These are phyloP conservation scores for Acrocephalus scirpaceus DNA, from an alignment of 2,797 vertebrate genomes.

Conservation along the genomic window DNA sequence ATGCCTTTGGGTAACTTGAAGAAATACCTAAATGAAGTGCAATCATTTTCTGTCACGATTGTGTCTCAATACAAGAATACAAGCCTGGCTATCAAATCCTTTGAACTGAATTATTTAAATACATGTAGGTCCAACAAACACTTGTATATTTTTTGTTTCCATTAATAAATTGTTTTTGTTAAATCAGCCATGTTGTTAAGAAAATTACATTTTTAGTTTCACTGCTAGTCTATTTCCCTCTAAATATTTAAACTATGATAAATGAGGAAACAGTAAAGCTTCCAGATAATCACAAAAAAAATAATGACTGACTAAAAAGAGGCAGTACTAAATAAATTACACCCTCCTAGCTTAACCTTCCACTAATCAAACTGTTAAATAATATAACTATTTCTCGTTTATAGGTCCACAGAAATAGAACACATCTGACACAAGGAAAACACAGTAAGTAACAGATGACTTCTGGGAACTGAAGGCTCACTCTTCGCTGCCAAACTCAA, in stretches of 20 bases:
- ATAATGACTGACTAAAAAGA: not conserved
- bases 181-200: not conserved
- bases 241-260: not conserved
- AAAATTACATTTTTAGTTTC: not conserved
- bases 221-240: not conserved
- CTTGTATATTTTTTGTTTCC: not conserved
- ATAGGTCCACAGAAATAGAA: not conserved
- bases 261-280: not conserved
- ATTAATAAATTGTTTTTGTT: not conserved
- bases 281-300: not conserved
- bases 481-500: not conserved
- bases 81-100: not conserved
- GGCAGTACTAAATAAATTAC: not conserved
- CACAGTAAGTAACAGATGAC: not conserved
- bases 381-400: not conserved
- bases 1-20: conserved; percentile 17
- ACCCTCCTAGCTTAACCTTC: not conserved
- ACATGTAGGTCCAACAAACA: not conserved
- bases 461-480: not conserved
- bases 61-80: not conserved
- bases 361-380: not conserved
- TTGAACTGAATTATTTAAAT: not conserved
- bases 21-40: not conserved
- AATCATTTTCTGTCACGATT: conserved; percentile 9
- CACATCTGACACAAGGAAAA: not conserved